Evolutionary conservation across 37 sponge, comb jelly and placozoan genomes (phyloP).

Genomic region (Halisarca cf. caerulea): DNA sequence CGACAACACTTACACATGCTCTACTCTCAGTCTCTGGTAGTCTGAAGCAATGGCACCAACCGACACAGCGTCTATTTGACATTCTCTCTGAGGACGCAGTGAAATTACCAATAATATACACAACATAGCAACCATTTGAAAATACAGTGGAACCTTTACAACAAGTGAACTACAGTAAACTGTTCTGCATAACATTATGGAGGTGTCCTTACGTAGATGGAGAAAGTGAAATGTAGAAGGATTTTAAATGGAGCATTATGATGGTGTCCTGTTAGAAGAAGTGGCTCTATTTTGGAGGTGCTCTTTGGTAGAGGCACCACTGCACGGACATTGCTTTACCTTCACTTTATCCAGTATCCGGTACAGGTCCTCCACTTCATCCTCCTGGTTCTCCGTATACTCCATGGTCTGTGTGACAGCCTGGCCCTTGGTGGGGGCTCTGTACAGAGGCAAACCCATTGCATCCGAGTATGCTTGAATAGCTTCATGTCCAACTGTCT

Average conservation of each 20-base stretch:
- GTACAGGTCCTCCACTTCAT: slow-evolving; percentile 90
- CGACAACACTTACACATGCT: slow-evolving; percentile 77
- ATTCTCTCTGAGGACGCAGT: slow-evolving; percentile 34
- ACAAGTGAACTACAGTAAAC: not conserved
- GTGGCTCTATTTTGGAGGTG: no score
- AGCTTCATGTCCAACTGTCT: slow-evolving; percentile 94
- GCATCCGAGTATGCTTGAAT: slow-evolving; percentile 72
- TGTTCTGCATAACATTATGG: not conserved
- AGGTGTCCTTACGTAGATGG: not conserved
- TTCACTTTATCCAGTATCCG: slow-evolving; percentile 66
- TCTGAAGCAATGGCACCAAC: slow-evolving; percentile 93
- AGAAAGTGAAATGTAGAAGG: not conserved
- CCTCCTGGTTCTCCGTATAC: slow-evolving; percentile 38
- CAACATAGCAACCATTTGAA: not conserved
- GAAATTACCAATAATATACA: not conserved
- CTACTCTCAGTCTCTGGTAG: slow-evolving; percentile 94
- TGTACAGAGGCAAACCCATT: slow-evolving; percentile 85
- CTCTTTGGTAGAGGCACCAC: no score
- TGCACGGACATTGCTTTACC: no score
- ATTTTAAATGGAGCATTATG: no score
- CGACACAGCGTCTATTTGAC: slow-evolving; percentile 80
- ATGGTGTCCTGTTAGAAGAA: no score
- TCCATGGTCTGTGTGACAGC: slow-evolving; percentile 46
- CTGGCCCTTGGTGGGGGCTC: slow-evolving; percentile 54
- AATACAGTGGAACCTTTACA: no score